Base-by-base conservation (phyloP, 64 coral and sea anemone species). In the Stylophora pistillata region DNA sequence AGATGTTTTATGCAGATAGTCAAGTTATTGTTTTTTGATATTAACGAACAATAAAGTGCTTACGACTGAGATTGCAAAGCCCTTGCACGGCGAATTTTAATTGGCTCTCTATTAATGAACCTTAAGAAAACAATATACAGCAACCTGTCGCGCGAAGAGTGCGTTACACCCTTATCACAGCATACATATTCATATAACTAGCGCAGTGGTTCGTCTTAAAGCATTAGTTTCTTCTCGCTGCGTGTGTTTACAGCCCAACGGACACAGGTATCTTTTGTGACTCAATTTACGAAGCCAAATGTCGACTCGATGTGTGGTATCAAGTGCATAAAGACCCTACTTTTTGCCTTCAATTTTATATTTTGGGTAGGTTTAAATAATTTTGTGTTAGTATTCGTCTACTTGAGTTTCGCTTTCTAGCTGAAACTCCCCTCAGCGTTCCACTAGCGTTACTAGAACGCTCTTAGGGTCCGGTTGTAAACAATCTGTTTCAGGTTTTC, bases 261-360 rank as follows among this genome's bases (percentile, higher is more conserved):
- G 37, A 52, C 53, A 69, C 21, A 9, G n/a, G 16, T 21, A 53
- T 84, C 80, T 37, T 53, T 84, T 84, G 60, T 29, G 62, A 63
- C 20, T 69, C 61, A 84, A 84, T 56, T 13, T 15, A 6, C 25
- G 26, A 56, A 56, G 16, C 23, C 30, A 27, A 25, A 18, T 70
- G 60, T 84, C 33, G 33, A 31, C 20, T 33, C n/a, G 25, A 96
- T 96, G 94, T 93, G 91, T 76, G 94, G 91, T 47, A 91, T 96
- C 33, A 96, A 86, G 72, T 93, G 91, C 30, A 71, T 91, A 0
- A 96, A 96, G 57, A 93, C 78, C 62, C 69, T 96, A 0, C 81
- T 96, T 54, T 96, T 96, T 27, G 83, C 81, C 10, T 96, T 96
- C 81, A 96, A 96, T 74, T 96, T 96, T 71, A 93, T 96, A 53